Base-by-base conservation (phyloP, 1,140 invertebrate genomes). In the Tetramorium parvispinum region DNA sequence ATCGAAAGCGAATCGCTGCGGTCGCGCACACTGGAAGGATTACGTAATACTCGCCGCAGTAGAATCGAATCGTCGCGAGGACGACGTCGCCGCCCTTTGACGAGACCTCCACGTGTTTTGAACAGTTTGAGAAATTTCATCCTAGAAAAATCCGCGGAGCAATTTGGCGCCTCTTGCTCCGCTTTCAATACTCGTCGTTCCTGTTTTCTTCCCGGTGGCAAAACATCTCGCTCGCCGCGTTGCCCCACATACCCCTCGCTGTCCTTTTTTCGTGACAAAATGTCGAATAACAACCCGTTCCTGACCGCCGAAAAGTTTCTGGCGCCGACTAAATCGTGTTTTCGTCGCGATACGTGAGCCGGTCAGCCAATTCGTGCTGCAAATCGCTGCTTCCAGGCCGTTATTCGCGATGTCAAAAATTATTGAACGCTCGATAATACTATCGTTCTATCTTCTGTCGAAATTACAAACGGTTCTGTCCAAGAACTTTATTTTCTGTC, bases 251-350 rank as follows among this genome's bases (percentile, higher is more conserved):
- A 0, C 21, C 10, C 65, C 32, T 8, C n/a, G 49, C 24, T 70
- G 55, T n/a, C 1, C 16, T 21, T 57, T 78, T 81, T 88, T 43
- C 24, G 78, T 43, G 78, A 32, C 57, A 57, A 63, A 59, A 49
- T 0, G n/a, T 70, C 81, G 71, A 87, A 87, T 75, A 49, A 66
- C 65, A 76, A 82, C 83, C 16, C 46, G 37, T 43, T 43, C 16
- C 59, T 37, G 43, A 51, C 61, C 59, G 37, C 21, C 46, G 63
- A 89, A 91, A 32, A 91, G 79, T 92, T 92, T 82, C 76, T 81
- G 91, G 90, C 88, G 88, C 91, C 88, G 76, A 53, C 65, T 49
- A 76, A 86, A 59, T 57, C 37, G 75, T 91, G 85, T 89, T 91
- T 87, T 88, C 71, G 89, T 78, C 66, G 43, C 32, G 57, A 75